Base-by-base conservation (phyloP, 2,113 vertebrate genomes). In the Nannobrachium achirus region DNA sequence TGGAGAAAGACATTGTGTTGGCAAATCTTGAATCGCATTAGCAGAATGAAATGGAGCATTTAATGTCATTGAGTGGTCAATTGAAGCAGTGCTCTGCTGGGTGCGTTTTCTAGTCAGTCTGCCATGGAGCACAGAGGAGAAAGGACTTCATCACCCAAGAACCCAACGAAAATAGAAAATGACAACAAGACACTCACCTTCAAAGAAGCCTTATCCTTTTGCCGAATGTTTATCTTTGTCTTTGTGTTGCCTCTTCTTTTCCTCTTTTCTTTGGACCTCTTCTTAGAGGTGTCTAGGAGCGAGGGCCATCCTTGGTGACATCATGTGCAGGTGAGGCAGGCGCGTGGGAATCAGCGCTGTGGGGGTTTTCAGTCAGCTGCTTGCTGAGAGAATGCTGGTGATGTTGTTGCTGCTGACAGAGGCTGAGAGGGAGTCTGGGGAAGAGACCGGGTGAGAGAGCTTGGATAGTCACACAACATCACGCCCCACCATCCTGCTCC, bases 281-380 rank as follows among this genome's bases (percentile, higher is more conserved):
- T 45, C 49, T 75, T 44, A 79, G 56, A 79, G 40, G 49, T 41
- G 50, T 67, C 60, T 10, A 33, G 38, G 48, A 39, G 16, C 7
- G 33, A 15, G 50, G 39, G 5, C 61, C 75, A 73, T 73, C 63
- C 2, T 45, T 79, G 76, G 77, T 86, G 67, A 79, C 64, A 61
- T 75, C 64, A 61, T 75, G 63, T 71, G 61, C 75, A 73, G 68
- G 59, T 69, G 64, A 59, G 56, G 66, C 56, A 6, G 48, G 15
- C 1, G 8, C 45, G 64, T 51, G 49, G 58, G 70, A 44, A 56
- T n/a, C 52, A 4, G 15, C 20, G 56, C 15, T 39, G 48, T 7
- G 9, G 25, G 25, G 25, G 48, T 8, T 2, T 38, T 45, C 75
- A 7, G 15, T 18, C 16, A 48, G 0, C 44, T 41, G 66, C 52